Evolutionary conservation across 2,113 vertebrate species (phyloP).

Genomic region (Suricata suricatta): DNA sequence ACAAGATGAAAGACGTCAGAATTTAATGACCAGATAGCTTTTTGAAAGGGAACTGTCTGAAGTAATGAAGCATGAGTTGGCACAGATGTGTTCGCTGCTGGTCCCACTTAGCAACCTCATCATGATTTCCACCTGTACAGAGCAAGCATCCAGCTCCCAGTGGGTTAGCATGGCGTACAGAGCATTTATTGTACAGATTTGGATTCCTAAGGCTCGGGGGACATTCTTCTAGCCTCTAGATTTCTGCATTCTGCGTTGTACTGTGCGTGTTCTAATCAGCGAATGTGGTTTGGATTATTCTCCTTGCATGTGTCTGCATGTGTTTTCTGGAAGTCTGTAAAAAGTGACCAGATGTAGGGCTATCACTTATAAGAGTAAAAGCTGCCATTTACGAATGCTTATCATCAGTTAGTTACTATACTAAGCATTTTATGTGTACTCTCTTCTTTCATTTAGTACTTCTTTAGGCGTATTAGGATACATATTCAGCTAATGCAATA

Average conservation of each 20-base stretch:
- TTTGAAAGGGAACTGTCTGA: conserved; percentile 19
- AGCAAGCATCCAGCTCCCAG: background rate
- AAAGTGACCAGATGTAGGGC: background rate
- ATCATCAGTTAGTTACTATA: background rate
- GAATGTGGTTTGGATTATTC: background rate
- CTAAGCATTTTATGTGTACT: background rate
- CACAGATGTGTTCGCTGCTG: conserved; percentile 64
- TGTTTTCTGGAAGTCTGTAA: background rate
- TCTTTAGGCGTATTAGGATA: background rate
- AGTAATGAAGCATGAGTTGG: conserved; percentile 65
- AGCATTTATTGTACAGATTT: background rate
- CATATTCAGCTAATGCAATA: background rate
- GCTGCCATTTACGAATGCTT: background rate
- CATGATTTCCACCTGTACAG: conserved; percentile 50
- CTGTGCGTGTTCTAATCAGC: background rate
- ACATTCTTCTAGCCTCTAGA: background rate
- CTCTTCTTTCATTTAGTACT: background rate
- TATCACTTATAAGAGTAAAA: background rate
- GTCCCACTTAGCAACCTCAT: conserved; percentile 46
- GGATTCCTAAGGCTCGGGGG: conserved; percentile 30
- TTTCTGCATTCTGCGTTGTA: background rate
- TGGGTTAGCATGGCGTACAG: background rate
- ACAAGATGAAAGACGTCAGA: conserved; percentile 27
- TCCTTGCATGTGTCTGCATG: background rate
- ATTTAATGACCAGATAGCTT: conserved; percentile 56